Evolutionary conservation across 2,797 vertebrate genomes (phyloP).

Genomic region (Coilia nasus): DNA sequence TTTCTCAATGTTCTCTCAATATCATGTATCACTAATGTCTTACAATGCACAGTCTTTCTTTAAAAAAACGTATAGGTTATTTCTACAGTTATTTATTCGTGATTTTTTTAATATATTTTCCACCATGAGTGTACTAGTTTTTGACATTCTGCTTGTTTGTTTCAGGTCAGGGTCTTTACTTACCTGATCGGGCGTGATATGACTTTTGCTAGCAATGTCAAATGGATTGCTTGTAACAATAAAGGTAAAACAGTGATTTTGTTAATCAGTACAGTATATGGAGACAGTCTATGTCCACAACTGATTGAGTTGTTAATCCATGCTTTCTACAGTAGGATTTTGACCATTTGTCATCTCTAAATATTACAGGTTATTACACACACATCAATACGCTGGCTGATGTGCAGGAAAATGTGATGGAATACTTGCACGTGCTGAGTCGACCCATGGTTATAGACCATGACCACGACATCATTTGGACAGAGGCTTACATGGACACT

Average conservation of each 20-base stretch:
- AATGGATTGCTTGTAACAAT: slow-evolving; percentile 98
- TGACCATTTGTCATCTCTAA: not conserved
- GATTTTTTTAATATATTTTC: not conserved
- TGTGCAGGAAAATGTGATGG: slow-evolving; percentile 98
- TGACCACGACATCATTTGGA: slow-evolving; percentile 96
- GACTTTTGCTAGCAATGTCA: slow-evolving; percentile 91
- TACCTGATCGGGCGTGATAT: slow-evolving; percentile 96
- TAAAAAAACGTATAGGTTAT: too few species aligned
- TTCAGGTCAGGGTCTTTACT: slow-evolving; percentile 93
- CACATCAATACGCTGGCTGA: slow-evolving; percentile 95
- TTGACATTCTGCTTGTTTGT: not conserved
- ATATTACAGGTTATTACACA: slow-evolving; percentile 88
- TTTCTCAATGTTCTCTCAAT: too few species aligned
- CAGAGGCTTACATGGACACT: slow-evolving; percentile 96
- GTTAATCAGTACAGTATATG: too few species aligned
- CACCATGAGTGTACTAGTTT: not conserved
- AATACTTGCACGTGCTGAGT: slow-evolving; percentile 96
- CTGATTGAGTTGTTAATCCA: not conserved
- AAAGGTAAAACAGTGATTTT: slow-evolving; percentile 77
- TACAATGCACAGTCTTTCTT: too few species aligned
- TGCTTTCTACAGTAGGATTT: not conserved
- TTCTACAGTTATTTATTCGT: not conserved
- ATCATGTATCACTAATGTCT: too few species aligned
- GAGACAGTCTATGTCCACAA: too few species aligned
- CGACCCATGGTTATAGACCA: slow-evolving; percentile 98